Base-by-base conservation (phyloP, 2,888 invertebrate species). In the Euphydryas editha region DNA sequence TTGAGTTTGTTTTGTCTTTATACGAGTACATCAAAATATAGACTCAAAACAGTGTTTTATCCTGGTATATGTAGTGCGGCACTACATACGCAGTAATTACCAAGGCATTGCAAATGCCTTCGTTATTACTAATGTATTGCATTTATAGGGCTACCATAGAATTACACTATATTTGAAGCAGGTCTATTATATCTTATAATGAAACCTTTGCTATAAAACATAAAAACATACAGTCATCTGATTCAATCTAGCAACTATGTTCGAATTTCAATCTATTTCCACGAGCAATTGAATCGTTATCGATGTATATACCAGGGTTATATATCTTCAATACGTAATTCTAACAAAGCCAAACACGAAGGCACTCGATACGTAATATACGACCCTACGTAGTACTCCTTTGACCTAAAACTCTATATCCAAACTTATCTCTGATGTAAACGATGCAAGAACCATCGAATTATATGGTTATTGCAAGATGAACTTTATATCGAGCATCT, bases 391-490 rank as follows among this genome's bases (percentile, higher is more conserved):
- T 76, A 82, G 81, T 75, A 78, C 78, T 80, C 79, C 80, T 80
- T 80, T 80, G 86, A 89, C 87, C 88, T 87, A 86, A 90, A 87
- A 86, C 85, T 78, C 78, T 77, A 85, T 85, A 86, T 85, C 83
- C 80, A 78, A 83, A 86, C 80, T 87, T 89, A 89, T 89, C 85
- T 88, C 61, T 72, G 82, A 84, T 82, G 83, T 83, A 84, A 86
- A 84, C 84, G 82, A 82, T 82, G 83, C 78, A 79, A 80, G 72
- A 64, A 55, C 59, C 54, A 37, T 47, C 37, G 36, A 5, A 54
- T 20, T 46, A 49, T 54, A 21, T 21, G 17, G 10, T 59, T 58
- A 62, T 56, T 13, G 37, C 62, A 79, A 77, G 77, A 59, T 75
- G 65, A 69, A 76, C 77, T 73, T 72, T 79, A 75, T 67, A 20